These are phyloP conservation scores for Drosophila barbarae DNA, from an alignment of 2,888 invertebrate genomes.

Conservation along the genomic window DNA sequence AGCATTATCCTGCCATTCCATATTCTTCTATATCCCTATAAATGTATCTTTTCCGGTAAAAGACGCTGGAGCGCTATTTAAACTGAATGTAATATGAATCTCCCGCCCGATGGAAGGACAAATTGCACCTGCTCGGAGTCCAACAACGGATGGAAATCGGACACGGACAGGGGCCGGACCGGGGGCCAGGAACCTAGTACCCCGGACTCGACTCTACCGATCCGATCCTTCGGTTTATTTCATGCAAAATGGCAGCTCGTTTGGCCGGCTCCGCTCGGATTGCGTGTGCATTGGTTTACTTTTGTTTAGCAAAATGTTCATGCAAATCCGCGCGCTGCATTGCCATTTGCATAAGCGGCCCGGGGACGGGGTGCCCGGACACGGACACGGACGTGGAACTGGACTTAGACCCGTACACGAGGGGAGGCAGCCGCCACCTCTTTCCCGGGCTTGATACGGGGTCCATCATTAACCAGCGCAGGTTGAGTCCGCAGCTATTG, in stretches of 20 bases:
- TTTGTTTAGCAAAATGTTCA: slow-evolving; percentile 51
- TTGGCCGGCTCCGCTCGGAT: slow-evolving; percentile 31
- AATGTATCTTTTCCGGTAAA: not conserved
- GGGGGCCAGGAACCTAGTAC: not conserved
- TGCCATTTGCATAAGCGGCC: slow-evolving; percentile 56
- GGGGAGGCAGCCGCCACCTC: not conserved
- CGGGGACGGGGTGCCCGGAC: slow-evolving; percentile 26
- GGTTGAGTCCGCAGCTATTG: slow-evolving; percentile 31
- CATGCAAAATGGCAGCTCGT: slow-evolving; percentile 38
- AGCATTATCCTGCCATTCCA: not conserved
- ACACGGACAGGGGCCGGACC: not conserved
- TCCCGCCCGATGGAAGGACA: not conserved
- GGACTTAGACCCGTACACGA: slow-evolving; percentile 3
- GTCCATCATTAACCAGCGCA: slow-evolving; percentile 37
- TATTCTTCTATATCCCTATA: not conserved
- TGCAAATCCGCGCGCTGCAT: slow-evolving; percentile 49
- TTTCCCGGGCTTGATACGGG: slow-evolving; percentile 7
- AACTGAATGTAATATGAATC: not conserved
- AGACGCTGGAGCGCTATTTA: not conserved
- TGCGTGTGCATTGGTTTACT: slow-evolving; percentile 48
- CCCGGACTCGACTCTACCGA: slow-evolving; percentile 14
- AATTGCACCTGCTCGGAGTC: slow-evolving; percentile 15
- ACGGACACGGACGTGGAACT: slow-evolving; percentile 8
- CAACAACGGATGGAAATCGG: slow-evolving; percentile 9
- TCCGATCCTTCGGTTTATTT: slow-evolving; percentile 27